Evolutionary conservation across 2,113 vertebrate species (phyloP).

Genomic region (Chloropsis hardwickii): DNA sequence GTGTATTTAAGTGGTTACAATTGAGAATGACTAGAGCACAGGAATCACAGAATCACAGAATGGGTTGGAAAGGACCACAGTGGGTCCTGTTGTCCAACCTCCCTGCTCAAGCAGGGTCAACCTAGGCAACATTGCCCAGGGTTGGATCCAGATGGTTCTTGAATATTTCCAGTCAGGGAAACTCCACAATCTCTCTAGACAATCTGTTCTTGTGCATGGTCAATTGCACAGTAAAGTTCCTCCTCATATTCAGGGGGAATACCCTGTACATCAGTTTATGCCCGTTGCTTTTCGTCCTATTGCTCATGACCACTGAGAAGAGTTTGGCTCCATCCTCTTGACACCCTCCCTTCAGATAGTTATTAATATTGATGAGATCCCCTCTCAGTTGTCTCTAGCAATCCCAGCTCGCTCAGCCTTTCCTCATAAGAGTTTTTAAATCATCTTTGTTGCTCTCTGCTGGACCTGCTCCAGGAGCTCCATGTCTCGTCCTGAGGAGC

Average conservation of each 20-base stretch:
- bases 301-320: not conserved
- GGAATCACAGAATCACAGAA: not conserved
- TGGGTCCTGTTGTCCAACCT: no score
- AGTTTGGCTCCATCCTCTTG: not conserved
- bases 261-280: not conserved
- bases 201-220: not conserved
- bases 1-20: not conserved
- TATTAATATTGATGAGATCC: not conserved
- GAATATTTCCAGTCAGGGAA: not conserved
- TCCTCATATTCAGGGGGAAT: not conserved
- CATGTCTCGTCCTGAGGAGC: accelerated
- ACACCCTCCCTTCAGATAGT: not conserved
- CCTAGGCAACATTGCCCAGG: not conserved
- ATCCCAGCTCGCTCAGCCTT: not conserved
- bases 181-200: not conserved
- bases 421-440: not conserved
- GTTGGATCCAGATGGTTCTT: not conserved
- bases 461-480: not conserved
- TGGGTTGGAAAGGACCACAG: not conserved
- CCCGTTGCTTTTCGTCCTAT: accelerated
- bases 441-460: not conserved
- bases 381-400: not conserved
- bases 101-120: not conserved
- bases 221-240: not conserved
- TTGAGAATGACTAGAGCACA: not conserved